Conservation (phyloP, 2,113 vertebrate genomes). For the Lanius collurio region DNA sequence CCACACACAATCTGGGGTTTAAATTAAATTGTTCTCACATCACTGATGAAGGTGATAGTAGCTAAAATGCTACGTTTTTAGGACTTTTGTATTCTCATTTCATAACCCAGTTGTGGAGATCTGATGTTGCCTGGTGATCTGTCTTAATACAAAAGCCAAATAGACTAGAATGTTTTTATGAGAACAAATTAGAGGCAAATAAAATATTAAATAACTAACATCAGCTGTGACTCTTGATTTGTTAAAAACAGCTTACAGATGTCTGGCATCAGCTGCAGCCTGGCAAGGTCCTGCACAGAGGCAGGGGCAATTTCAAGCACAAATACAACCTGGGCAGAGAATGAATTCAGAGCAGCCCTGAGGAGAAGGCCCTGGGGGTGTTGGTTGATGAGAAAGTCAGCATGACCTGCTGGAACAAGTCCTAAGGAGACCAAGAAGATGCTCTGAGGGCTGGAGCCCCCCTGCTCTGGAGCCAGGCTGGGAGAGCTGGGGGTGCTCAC, state of each 20-base stretch:
- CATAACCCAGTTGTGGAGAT: background rate
- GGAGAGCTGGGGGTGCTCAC: background rate
- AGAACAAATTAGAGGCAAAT: slow-evolving; percentile 64
- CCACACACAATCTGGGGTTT: background rate
- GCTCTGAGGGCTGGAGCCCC: fast-evolving
- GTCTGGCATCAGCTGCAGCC: background rate
- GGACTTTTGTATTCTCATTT: slow-evolving; percentile 13
- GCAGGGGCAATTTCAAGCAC: background rate
- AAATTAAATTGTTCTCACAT: slow-evolving; percentile 22
- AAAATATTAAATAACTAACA: slow-evolving; percentile 64
- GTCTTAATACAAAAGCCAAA: slow-evolving; percentile 66
- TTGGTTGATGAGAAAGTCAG: background rate
- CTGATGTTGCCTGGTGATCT: slow-evolving; percentile 13
- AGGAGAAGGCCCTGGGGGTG: background rate
- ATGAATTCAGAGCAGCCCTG: no score
- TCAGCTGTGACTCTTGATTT: background rate
- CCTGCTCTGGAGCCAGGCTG: background rate
- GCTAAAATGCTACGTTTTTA: slow-evolving; percentile 1
- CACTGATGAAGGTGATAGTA: background rate
- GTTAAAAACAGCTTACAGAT: background rate
- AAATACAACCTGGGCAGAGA: background rate
- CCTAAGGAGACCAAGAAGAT: background rate
- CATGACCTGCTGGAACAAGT: background rate
- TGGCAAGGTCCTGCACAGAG: background rate
- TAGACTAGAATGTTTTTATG: slow-evolving; percentile 62